Percentiles rank a stretch among this genome's conserved stretches.
phyloP scores from a whole-genome alignment of 2,113 vertebrate species.

The Erythrocercus mccallii region DNA sequence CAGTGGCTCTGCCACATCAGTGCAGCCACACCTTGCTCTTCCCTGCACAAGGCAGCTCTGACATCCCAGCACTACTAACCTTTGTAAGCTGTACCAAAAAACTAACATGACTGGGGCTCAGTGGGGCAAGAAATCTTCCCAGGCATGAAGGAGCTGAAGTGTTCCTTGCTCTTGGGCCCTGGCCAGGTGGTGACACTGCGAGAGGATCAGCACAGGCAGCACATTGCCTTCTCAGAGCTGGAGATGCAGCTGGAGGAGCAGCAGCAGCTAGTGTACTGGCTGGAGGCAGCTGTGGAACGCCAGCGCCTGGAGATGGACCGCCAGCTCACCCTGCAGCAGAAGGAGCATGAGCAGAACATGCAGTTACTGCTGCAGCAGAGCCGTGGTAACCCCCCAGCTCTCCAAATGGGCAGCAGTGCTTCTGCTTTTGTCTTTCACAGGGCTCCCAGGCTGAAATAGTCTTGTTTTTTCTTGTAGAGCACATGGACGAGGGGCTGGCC shows the following conservation, averaged over 20 bases:
- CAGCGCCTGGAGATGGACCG: constrained; percentile 91
- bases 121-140: background rate
- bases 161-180: background rate
- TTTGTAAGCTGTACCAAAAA: background rate
- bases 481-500: constrained; percentile 87
- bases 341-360: constrained; percentile 89
- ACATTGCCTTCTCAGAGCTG: constrained; percentile 87
- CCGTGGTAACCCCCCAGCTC: constrained; percentile 71
- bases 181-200: constrained; percentile 91
- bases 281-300: constrained; percentile 89
- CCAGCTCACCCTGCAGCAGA: constrained; percentile 92
- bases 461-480: constrained; percentile 72
- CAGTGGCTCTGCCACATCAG: background rate
- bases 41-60: background rate
- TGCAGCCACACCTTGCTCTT: background rate
- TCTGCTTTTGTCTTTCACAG: background rate
- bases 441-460: background rate
- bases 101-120: rapidly evolving
- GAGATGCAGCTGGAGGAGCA: constrained; percentile 95
- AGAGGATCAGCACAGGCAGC: constrained; percentile 92
- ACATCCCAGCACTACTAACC: background rate
- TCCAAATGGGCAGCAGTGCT: rapidly evolving
- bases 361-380: constrained; percentile 93
- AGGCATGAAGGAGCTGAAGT: background rate
- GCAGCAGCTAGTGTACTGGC: constrained; percentile 85